Percentiles rank a stretch among this genome's conserved stretches.
Conservation (phyloP, 2,113 vertebrate species). For the Sebastes fasciatus region DNA sequence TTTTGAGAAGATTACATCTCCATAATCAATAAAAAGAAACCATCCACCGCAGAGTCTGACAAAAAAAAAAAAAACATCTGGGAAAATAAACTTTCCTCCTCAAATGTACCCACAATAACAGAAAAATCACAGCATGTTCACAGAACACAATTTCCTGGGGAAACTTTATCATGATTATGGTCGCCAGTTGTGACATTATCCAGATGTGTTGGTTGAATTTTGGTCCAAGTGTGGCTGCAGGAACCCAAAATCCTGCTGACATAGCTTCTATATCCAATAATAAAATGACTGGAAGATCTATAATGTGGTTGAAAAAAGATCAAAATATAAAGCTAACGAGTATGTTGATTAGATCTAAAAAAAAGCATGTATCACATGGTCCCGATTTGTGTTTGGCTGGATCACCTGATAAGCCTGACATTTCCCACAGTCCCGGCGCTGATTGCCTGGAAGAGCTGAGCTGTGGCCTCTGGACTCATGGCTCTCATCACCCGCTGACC, state of each 20-base stretch:
- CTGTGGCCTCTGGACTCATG: slow-evolving; percentile 53
- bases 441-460: slow-evolving; percentile 37
- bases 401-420: slow-evolving; percentile 45
- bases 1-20: slow-evolving; percentile 82
- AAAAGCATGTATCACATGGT: slow-evolving; percentile 12
- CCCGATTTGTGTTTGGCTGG: slow-evolving; percentile 9
- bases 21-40: slow-evolving; percentile 79
- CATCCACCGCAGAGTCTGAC: slow-evolving; percentile 40
- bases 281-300: slow-evolving; percentile 1
- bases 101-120: slow-evolving; percentile 20
- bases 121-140: slow-evolving; percentile 38
- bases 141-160: slow-evolving; percentile 14
- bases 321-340: not conserved
- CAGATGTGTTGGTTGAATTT: slow-evolving; percentile 57
- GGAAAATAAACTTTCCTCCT: slow-evolving; percentile 44
- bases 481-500: slow-evolving; percentile 67
- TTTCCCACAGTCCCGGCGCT: slow-evolving; percentile 12
- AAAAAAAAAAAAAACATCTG: slow-evolving; percentile 49
- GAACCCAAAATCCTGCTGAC: slow-evolving; percentile 14
- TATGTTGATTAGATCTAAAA: not conserved
- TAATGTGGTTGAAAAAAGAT: slow-evolving; percentile 13
- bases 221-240: slow-evolving; percentile 37
- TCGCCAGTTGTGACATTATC: slow-evolving; percentile 16
- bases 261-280: not conserved
- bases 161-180: slow-evolving; percentile 18